Percentiles rank a stretch among this genome's conserved stretches.
Evolutionary conservation across 1,140 invertebrate genomes (phyloP).

Genomic region (Bathynomus jamesi): DNA sequence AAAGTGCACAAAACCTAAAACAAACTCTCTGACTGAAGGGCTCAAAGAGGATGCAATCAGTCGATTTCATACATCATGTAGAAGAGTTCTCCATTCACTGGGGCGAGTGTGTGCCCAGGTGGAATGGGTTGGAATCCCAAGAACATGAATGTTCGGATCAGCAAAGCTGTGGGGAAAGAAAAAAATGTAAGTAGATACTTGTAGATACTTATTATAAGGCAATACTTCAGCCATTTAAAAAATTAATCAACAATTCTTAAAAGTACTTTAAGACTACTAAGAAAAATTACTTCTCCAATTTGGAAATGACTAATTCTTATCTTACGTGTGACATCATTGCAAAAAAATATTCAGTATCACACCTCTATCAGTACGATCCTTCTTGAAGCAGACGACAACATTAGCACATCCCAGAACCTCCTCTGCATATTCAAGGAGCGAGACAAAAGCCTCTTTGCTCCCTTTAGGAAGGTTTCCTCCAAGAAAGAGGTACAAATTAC

Average conservation of each 20-base stretch:
- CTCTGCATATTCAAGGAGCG: slow-evolving; percentile 89
- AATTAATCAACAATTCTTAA: neutral
- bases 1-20: neutral
- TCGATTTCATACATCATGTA: neutral
- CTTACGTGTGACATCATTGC: neutral
- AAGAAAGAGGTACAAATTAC: slow-evolving; percentile 28
- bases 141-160: slow-evolving; percentile 93
- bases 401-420: slow-evolving; percentile 75
- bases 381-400: slow-evolving; percentile 72
- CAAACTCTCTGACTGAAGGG: neutral
- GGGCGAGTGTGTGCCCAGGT: slow-evolving; percentile 55
- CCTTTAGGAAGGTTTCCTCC: slow-evolving; percentile 29
- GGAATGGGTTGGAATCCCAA: slow-evolving; percentile 80
- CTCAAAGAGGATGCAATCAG: neutral
- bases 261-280: neutral
- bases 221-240: neutral
- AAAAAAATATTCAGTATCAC: slow-evolving; percentile 48
- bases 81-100: neutral
- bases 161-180: slow-evolving; percentile 51
- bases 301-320: neutral
- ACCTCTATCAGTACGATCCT: slow-evolving; percentile 67
- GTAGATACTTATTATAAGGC: slow-evolving; percentile 7
- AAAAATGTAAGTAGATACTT: slow-evolving; percentile 37
- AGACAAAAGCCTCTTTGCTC: slow-evolving; percentile 57
- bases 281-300: neutral